A percentile compares a stretch with the other conserved stretches of the same genome.
phyloP scores from a whole-genome alignment of 2,888 invertebrate species.

The Odontothrips loti region DNA sequence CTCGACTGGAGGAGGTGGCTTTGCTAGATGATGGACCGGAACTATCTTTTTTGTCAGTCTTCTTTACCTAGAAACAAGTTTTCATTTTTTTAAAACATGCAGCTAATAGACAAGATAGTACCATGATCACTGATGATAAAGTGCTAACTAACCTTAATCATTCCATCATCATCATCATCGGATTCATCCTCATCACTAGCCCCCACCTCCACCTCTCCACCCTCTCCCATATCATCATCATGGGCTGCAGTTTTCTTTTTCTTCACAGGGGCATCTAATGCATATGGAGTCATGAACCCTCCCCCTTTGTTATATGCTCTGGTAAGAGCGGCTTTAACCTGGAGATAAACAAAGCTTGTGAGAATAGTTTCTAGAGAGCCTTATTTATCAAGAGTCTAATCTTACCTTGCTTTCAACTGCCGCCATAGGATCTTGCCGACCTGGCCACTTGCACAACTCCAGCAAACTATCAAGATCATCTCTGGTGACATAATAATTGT shows the following conservation, averaged over 20 bases:
- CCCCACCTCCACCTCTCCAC: conserved; percentile 47
- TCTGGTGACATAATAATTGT: conserved; percentile 76
- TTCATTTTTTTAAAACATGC: conserved; percentile 3
- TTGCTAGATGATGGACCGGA: conserved; percentile 36
- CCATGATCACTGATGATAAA: background rate
- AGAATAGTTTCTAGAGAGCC: background rate
- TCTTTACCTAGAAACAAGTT: conserved; percentile 37
- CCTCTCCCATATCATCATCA: conserved; percentile 45
- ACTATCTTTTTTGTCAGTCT: conserved; percentile 30
- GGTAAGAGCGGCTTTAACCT: conserved; percentile 93
- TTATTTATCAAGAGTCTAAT: background rate
- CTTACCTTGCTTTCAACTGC: conserved; percentile 67
- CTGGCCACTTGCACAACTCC: conserved; percentile 83
- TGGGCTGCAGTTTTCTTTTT: conserved; percentile 54
- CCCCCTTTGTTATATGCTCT: conserved; percentile 85
- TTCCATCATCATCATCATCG: conserved; percentile 66
- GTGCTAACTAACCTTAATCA: conserved; percentile 67
- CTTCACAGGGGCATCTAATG: conserved; percentile 56
- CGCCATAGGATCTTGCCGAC: conserved; percentile 68
- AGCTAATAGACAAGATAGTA: background rate
- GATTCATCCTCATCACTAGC: conserved; percentile 52
- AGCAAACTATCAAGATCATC: conserved; percentile 88
- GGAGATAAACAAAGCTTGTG: conserved; percentile 32
- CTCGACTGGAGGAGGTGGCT: conserved; percentile 35
- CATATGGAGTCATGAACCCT: conserved; percentile 68